Evolutionary conservation across 2,113 vertebrate genomes (phyloP), one percentile per base, ranked within the genome.

Genomic region (Xenotilapia caudafasciata): DNA sequence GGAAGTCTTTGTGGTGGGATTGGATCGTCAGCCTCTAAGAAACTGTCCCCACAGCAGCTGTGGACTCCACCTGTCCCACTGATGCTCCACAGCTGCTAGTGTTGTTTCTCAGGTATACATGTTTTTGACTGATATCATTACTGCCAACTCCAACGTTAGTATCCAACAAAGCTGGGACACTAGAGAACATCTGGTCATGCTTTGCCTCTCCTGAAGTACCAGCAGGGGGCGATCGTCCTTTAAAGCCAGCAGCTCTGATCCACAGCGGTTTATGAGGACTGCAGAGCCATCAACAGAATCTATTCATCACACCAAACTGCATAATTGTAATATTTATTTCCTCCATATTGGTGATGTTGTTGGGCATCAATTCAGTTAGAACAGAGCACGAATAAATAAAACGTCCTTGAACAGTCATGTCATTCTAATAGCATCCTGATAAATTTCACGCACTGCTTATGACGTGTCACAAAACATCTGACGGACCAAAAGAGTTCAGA

Each of bases 381-480:
- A 38, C 17, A 12, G 60, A 65, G 10, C 17, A 38, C 10, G 19
- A 65, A 2, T 35, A n/a, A 65, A 1, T 38, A 12, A 65, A 65
- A 38, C 60, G 3, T 65, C 60, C 60, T 19, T 65, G 2, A 65
- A 2, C 60, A 38, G 17, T 7, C 31, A 7, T n/a, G 60, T 38
- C 31, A 2, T n/a, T 38, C 17, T 38, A 35, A 65, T 3, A 38
- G 6, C 60, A 65, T 38, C 17, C 60, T 65, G 60, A 38, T 38
- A 0, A n/a, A 65, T 65, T 0, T 65, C 9, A n/a, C 14, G 31
- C 1, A 38, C 6, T n/a, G 17, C 60, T n/a, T 12, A 35, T 12
- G 0, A 65, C 31, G 31, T 35, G 17, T 65, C 60, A 35, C 31
- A 35, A 35, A 62, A 62, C 31, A 62, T 7, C 15, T 35, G 6